A percentile compares a stretch with the other conserved stretches of the same genome.
phyloP scores from a whole-genome alignment of 2,797 vertebrate genomes.

The Anguilla pacifica region DNA sequence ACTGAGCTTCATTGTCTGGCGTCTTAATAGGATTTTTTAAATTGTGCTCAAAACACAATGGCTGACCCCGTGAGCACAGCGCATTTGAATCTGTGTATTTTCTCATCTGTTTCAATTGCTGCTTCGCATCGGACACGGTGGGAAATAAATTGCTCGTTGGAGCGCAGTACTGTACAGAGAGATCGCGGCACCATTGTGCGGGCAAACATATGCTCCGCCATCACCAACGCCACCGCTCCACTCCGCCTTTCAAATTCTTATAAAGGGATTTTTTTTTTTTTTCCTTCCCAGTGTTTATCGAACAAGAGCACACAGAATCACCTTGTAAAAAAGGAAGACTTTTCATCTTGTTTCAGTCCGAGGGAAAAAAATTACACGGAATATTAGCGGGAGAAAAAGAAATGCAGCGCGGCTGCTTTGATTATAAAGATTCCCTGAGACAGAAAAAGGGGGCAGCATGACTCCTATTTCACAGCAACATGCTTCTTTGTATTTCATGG shows the following conservation, averaged over 20 bases:
- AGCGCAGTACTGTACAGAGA: background rate
- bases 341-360: background rate
- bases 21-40: constrained; percentile 8
- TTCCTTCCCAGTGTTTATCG: background rate
- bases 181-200: background rate
- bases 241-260: background rate
- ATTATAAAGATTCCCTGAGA: background rate
- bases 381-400: background rate
- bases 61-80: background rate
- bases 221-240: background rate
- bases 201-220: background rate
- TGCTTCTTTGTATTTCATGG: background rate
- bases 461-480: background rate
- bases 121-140: background rate
- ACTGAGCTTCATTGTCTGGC: background rate
- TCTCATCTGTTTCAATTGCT: constrained; percentile 2
- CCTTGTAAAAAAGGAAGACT: background rate
- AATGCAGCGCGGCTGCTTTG: background rate
- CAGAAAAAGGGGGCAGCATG: background rate
- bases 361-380: background rate
- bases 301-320: background rate
- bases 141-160: background rate
- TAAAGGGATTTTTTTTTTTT: background rate
- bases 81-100: background rate
- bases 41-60: background rate